A percentile compares a stretch with the other conserved stretches of the same genome.
These are phyloP conservation scores for Zaprionus gabonicus DNA, from an alignment of 1,140 invertebrate genomes.

Conservation along the genomic window DNA sequence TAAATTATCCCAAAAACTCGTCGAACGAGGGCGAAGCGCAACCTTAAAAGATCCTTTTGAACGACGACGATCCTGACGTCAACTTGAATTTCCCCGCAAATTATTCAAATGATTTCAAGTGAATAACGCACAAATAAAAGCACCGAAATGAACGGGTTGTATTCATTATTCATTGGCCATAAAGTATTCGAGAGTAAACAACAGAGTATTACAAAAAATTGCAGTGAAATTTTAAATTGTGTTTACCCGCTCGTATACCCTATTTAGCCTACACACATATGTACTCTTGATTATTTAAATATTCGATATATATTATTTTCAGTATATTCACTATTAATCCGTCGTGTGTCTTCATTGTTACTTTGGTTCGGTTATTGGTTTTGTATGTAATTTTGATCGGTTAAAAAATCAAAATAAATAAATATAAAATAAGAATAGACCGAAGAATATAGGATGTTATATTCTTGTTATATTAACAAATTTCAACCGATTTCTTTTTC, in stretches of 20 bases:
- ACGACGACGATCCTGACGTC: constrained; percentile 19
- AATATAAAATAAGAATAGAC: too few relatives aligned
- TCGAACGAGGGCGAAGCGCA: constrained; percentile 7
- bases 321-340: too few relatives aligned
- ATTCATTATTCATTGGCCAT: neutral
- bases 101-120: constrained; percentile 40
- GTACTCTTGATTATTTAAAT: too few relatives aligned
- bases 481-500: too few relatives aligned
- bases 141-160: neutral
- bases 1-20: constrained; percentile 23
- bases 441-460: too few relatives aligned
- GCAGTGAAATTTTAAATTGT: neutral
- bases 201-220: neutral
- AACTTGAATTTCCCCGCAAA: constrained; percentile 33
- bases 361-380: too few relatives aligned
- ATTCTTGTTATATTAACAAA: too few relatives aligned
- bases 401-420: too few relatives aligned
- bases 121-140: constrained; percentile 1
- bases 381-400: too few relatives aligned
- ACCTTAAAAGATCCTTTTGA: constrained; percentile 1
- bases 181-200: neutral
- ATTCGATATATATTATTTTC: too few relatives aligned
- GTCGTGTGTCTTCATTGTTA: too few relatives aligned
- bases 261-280: too few relatives aligned
- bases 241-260: neutral